Evolutionary conservation across 2,888 invertebrate species (phyloP).

Genomic region (Busseola fusca): DNA sequence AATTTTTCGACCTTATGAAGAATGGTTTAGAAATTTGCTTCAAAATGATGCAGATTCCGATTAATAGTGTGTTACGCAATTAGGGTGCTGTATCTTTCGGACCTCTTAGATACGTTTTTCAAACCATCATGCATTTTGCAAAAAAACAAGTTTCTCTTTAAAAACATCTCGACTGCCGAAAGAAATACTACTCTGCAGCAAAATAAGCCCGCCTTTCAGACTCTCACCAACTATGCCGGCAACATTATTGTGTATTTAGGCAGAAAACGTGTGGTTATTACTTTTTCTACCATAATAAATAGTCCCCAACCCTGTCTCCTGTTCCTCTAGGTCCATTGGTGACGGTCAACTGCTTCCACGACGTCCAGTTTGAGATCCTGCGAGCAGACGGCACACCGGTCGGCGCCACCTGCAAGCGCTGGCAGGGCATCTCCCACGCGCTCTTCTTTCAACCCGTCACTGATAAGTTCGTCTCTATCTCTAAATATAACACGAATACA

Average conservation of each 20-base stretch:
- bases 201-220: background rate
- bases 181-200: background rate
- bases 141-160: background rate
- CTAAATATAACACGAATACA: too few relatives aligned
- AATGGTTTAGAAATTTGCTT: too few relatives aligned
- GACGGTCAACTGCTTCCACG: slow-evolving; percentile 78
- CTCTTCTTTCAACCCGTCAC: slow-evolving; percentile 77
- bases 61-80: too few relatives aligned
- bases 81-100: background rate
- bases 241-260: background rate
- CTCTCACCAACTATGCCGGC: background rate
- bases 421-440: slow-evolving; percentile 81
- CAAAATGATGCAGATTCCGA: too few relatives aligned
- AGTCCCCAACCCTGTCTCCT: background rate
- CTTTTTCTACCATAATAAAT: background rate
- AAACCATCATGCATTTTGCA: background rate
- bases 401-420: slow-evolving; percentile 79
- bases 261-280: background rate
- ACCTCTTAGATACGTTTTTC: background rate
- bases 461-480: slow-evolving; percentile 70
- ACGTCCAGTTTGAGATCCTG: slow-evolving; percentile 77
- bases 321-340: slow-evolving; percentile 72
- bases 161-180: background rate
- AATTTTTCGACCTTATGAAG: too few relatives aligned
- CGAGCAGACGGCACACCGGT: slow-evolving; percentile 71